Base-by-base conservation (phyloP, 2,113 vertebrate genomes). In the Sigmodon hispidus region DNA sequence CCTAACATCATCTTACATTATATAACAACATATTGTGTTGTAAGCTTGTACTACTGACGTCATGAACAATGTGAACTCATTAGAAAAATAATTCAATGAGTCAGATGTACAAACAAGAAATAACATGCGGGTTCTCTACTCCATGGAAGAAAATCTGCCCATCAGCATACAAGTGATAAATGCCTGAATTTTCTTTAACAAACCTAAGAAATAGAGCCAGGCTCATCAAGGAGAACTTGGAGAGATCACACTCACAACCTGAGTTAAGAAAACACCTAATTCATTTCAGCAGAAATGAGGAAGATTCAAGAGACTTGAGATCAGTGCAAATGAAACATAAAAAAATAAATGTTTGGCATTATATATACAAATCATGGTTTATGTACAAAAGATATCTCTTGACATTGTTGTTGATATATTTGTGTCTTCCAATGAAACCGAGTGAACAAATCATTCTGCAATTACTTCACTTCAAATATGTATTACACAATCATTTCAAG, bases 51-150 rank as follows among this genome's bases (percentile, higher is more conserved):
- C 84, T 52, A 52, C 16, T 87, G 85, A 95, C 75, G 90, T 90
- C 65, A 81, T 61, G 72, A 96, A 73, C 52, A 94, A 75, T 21
- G 59, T 93, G 63, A 93, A 81, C 79, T 91, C 81, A 81, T 31
- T 91, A 95, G 90, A 90, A 95, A 97, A 92, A 81, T 67, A 96
- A 79, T 36, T 87, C 75, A 69, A 0, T 94, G 97, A 97, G 57
- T 97, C 94, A 97, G 52, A 75, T 11, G 15, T 15, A 94, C 52
- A 70, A 96, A 96, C 94, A 96, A 97, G 96, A 97, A 96, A 43
- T 40, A 94, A 95, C 92, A 96, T 87, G 96, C 19, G 89, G 57
- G 34, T 93, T 94, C 79, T 93, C 57, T 36, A n/a, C 40, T 69
- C n/a, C 40, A 36, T 89, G 48, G 94, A 76, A 85, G 87, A 94